Evolutionary conservation across 2,797 vertebrate genomes (phyloP), one percentile per base, ranked within the genome.

Genomic region (Cheirogaleus major): DNA sequence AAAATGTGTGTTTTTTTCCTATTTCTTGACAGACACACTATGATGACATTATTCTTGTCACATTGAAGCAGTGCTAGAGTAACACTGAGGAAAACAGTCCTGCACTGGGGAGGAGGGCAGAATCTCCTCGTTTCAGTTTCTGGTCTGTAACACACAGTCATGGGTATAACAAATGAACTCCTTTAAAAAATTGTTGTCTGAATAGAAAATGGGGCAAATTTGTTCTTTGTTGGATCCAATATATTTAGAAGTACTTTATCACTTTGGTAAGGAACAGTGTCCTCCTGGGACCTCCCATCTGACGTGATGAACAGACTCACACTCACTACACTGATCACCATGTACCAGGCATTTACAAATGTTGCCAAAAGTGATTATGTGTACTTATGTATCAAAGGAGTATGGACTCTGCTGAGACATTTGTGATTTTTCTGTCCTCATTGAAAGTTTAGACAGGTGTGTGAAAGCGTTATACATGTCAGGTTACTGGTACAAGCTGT

Each of bases 101-200:
- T 22, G 3, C 30, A 8, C 32, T 2, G 12, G 73, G 41, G 43
- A 20, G 25, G 30, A 18, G 45, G 48, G 38, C 30, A 61, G 12
- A 79, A 7, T 48, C 4, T 1, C 27, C 41, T n/a, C 23, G 35
- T 52, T 76, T 69, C 35, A 12, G 59, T 69, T 32, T 30, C 43
- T 70, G 12, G 41, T 75, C 67, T 86, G 0, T 91, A 30, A 45
- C 65, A 63, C 50, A 15, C 80, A 75, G n/a, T 57, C 25, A n/a
- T 30, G 32, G 22, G 9, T 35, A 38, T 63, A 59, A 67, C n/a
- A 43, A 35, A 35, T 48, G 78, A 72, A 13, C 41, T 65, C 48
- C 69, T 67, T 89, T 67, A 55, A 96, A 96, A 50, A 92, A 78
- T 93, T 85, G 72, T 95, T 96, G 97, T 93, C 93, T 15, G 38